Conservation (phyloP, 2,797 vertebrate genomes). For the Peromyscus melanophrys region DNA sequence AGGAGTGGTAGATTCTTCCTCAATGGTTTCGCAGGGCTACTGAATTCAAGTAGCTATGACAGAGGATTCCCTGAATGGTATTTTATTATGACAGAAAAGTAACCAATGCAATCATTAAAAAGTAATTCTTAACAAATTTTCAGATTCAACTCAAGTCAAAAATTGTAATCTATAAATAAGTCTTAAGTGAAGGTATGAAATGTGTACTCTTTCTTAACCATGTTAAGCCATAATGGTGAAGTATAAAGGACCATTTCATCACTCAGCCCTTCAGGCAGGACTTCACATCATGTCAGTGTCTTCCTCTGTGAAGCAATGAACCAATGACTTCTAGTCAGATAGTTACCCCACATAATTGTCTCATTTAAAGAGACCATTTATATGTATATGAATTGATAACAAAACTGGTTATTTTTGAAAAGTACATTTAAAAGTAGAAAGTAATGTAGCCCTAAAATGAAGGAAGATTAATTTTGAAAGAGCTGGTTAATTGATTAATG, state of each 20-base stretch:
- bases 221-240: neutral
- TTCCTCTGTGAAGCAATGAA: neutral
- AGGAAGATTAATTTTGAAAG: slow-evolving; percentile 24
- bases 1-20: neutral
- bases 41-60: neutral
- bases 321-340: neutral
- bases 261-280: neutral
- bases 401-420: slow-evolving; percentile 50
- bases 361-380: neutral
- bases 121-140: slow-evolving; percentile 22
- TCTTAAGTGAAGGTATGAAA: neutral
- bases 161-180: neutral
- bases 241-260: neutral
- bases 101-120: neutral
- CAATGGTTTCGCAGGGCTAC: neutral
- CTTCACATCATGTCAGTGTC: neutral
- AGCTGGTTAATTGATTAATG: slow-evolving; percentile 22
- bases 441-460: slow-evolving; percentile 1
- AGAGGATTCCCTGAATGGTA: neutral
- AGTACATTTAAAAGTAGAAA: slow-evolving; percentile 28
- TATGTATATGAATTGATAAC: neutral
- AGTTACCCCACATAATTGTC: neutral
- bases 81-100: neutral
- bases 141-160: neutral
- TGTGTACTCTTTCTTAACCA: neutral